A percentile compares a stretch with the other conserved stretches of the same genome.
phyloP scores from a whole-genome alignment of 2,888 invertebrate genomes.

The Meta bourneti region DNA sequence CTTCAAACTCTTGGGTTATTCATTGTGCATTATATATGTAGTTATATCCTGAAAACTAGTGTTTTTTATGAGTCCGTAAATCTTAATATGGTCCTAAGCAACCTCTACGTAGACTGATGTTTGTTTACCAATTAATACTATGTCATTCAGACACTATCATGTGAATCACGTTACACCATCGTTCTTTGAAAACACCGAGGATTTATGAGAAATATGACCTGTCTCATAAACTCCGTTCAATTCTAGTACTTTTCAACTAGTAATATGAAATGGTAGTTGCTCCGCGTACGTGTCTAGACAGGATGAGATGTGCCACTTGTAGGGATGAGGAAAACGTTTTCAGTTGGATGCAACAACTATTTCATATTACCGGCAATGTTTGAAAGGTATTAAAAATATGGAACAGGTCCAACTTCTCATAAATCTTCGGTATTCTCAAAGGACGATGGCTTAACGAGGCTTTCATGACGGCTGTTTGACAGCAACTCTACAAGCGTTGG shows the following conservation, averaged over 20 bases:
- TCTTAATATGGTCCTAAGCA: too few species aligned
- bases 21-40: too few species aligned
- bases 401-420: neutral
- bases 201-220: neutral
- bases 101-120: too few species aligned
- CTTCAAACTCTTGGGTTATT: too few species aligned
- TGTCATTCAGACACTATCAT: too few species aligned
- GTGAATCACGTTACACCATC: neutral
- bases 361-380: neutral
- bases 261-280: neutral
- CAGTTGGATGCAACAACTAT: neutral
- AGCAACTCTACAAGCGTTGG: too few species aligned
- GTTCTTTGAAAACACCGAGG: neutral
- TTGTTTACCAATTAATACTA: too few species aligned
- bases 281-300: neutral
- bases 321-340: too few species aligned
- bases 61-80: too few species aligned
- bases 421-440: neutral
- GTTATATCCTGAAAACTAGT: too few species aligned
- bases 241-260: neutral
- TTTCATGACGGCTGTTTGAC: too few species aligned
- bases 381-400: neutral
- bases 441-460: neutral
- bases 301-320: neutral
- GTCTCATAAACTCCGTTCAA: neutral